phyloP scores from a whole-genome alignment of 2,797 vertebrate species.

The Choloepus didactylus region DNA sequence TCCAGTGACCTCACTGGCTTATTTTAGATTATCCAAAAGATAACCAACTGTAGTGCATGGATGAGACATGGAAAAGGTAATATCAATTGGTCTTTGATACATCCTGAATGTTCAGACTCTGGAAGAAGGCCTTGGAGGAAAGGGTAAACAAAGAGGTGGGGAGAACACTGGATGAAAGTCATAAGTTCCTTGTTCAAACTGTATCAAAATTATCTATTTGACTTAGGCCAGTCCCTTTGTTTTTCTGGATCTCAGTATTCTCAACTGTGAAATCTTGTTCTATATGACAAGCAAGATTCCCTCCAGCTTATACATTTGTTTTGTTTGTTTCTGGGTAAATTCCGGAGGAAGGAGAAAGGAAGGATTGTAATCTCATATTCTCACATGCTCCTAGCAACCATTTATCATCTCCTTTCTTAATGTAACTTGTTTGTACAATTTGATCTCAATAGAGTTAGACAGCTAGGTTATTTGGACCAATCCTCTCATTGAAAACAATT shows the following conservation, averaged over 20 bases:
- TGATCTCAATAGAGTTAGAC: not conserved
- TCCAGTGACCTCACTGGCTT: not conserved
- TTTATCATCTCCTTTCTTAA: not conserved
- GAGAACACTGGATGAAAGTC: not conserved
- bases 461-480: constrained; percentile 7
- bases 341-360: not conserved
- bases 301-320: not conserved
- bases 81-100: not conserved
- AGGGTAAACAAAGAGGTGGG: not conserved
- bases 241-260: not conserved
- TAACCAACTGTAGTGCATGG: not conserved
- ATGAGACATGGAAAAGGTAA: not conserved
- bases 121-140: not conserved
- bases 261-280: constrained; percentile 17
- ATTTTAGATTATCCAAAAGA: constrained; percentile 26
- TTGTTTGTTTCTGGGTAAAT: not conserved
- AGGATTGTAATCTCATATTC: not conserved
- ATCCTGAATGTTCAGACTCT: not conserved
- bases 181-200: not conserved
- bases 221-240: not conserved
- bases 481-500: constrained; percentile 19
- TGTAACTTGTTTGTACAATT: not conserved
- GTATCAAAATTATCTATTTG: not conserved
- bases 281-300: not conserved
- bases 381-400: not conserved